phyloP scores from a whole-genome alignment of 2,113 vertebrate genomes.

The Ginglymostoma cirratum region DNA sequence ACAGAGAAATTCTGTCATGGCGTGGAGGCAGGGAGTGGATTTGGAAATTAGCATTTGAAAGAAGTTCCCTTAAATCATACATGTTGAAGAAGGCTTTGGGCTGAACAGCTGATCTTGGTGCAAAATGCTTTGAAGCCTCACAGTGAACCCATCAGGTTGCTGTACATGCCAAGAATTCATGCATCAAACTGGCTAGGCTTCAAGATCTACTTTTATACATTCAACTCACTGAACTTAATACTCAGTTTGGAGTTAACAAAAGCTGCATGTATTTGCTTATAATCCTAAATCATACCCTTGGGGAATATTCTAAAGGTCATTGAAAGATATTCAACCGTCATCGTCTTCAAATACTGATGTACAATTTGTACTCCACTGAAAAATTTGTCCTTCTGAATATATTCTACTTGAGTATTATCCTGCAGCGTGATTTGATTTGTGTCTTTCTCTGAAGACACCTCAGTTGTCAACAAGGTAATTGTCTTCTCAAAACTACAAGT shows the following conservation, averaged over 20 bases:
- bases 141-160: not conserved
- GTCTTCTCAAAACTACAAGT: not conserved
- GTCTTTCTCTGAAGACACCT: not conserved
- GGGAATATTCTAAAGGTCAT: not conserved
- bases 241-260: not conserved
- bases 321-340: not conserved
- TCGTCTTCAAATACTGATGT: not conserved
- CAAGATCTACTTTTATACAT: not conserved
- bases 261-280: not conserved
- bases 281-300: not conserved
- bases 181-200: not conserved
- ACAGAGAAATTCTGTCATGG: not conserved
- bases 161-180: not conserved
- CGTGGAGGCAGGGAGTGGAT: not conserved
- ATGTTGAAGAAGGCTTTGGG: not conserved
- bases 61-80: not conserved
- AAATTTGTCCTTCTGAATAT: not conserved
- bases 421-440: not conserved
- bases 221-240: not conserved
- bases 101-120: not conserved
- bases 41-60: not conserved
- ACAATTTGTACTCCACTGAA: not conserved
- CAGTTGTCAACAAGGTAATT: not conserved
- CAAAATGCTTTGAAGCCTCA: not conserved
- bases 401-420: not conserved